phyloP scores from a whole-genome alignment of 2,113 vertebrate species.

The Pseudorectes ferrugineus region DNA sequence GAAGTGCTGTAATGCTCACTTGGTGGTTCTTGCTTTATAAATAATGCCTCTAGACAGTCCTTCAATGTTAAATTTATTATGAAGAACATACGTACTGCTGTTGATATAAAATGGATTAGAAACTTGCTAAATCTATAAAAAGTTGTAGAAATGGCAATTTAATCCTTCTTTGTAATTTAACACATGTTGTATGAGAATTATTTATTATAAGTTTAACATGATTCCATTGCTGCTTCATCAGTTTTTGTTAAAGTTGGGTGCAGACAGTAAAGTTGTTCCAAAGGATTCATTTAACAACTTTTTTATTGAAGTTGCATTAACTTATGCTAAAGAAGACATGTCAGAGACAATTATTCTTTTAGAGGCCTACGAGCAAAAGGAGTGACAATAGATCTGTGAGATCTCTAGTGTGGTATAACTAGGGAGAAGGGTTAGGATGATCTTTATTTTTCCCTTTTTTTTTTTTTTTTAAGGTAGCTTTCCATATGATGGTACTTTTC shows the following conservation, averaged over 20 bases:
- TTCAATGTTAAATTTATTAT: constrained; percentile 70
- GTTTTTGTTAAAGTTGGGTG: constrained; percentile 50
- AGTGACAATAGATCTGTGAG: constrained; percentile 20
- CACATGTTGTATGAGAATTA: constrained; percentile 74
- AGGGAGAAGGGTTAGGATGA: neutral
- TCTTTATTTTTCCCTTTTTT: neutral
- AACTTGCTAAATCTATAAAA: constrained; percentile 66
- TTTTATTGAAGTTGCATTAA: constrained; percentile 52
- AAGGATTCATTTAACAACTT: constrained; percentile 40
- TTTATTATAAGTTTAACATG: constrained; percentile 75
- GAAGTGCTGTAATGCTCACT: constrained; percentile 70
- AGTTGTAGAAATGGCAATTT: constrained; percentile 63
- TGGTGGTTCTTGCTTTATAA: constrained; percentile 74
- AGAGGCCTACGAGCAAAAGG: neutral
- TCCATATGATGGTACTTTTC: constrained; percentile 21
- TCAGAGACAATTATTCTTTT: constrained; percentile 25
- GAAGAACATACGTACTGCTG: constrained; percentile 64
- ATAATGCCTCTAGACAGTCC: constrained; percentile 69
- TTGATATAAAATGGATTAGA: constrained; percentile 63
- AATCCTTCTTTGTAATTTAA: constrained; percentile 70
- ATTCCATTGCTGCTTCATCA: constrained; percentile 68
- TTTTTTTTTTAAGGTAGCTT: neutral
- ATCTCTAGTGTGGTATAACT: constrained; percentile 23
- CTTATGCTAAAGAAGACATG: constrained; percentile 33
- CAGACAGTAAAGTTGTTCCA: constrained; percentile 58